These are phyloP conservation scores for Saccopteryx leptura DNA, from an alignment of 2,113 vertebrate species.

Conservation along the genomic window DNA sequence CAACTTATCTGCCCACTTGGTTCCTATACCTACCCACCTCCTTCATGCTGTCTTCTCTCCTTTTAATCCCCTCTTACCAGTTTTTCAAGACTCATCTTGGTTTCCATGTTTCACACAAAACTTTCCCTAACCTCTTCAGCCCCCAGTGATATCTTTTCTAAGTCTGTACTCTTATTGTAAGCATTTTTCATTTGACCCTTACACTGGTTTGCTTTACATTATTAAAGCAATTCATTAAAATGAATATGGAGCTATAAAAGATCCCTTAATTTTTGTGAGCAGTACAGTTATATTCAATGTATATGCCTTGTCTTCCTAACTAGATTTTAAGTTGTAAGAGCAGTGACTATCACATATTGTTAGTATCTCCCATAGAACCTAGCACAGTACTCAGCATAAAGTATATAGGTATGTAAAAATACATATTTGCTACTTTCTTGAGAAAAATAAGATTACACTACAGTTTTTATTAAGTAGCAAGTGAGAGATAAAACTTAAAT, in stretches of 20 bases:
- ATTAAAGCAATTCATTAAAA: not conserved
- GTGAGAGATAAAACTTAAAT: constrained; percentile 20
- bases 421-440: constrained; percentile 5
- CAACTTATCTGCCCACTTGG: not conserved
- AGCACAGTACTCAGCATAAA: not conserved
- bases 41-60: not conserved
- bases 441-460: constrained; percentile 9
- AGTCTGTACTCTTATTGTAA: not conserved
- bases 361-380: not conserved
- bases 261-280: too few relatives aligned
- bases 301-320: not conserved
- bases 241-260: too few relatives aligned
- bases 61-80: constrained; percentile 1
- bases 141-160: not conserved
- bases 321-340: constrained; percentile 20
- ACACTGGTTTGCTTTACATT: not conserved
- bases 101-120: constrained; percentile 20
- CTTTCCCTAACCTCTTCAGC: not conserved
- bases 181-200: not conserved
- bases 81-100: constrained; percentile 17
- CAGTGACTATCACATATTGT: not conserved
- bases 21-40: not conserved
- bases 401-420: not conserved
- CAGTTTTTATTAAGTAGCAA: constrained; percentile 50
- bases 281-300: not conserved